Conservation (phyloP, 2,797 vertebrate genomes). For the Labroides dimidiatus region DNA sequence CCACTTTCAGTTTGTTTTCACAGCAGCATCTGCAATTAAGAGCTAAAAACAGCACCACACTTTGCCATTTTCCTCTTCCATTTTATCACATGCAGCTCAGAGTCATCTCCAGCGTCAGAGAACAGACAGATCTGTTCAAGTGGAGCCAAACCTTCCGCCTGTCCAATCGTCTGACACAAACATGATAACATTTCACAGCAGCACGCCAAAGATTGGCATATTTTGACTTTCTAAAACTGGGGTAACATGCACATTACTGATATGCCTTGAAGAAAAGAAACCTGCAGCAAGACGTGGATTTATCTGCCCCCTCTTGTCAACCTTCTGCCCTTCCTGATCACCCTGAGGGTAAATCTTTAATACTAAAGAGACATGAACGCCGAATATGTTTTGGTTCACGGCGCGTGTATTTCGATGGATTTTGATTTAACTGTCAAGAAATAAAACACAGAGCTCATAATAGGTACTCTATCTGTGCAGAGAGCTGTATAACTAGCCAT, state of each 20-base stretch:
- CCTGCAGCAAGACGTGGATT: constrained; percentile 27
- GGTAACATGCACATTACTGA: constrained; percentile 51
- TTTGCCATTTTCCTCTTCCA: constrained; percentile 43
- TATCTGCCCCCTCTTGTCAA: constrained; percentile 39
- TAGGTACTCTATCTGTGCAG: constrained; percentile 11
- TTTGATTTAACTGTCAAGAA: constrained; percentile 17
- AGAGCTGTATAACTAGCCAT: constrained; percentile 24
- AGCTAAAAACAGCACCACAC: constrained; percentile 48
- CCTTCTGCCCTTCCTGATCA: constrained; percentile 30
- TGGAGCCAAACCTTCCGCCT: constrained; percentile 67
- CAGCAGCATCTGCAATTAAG: constrained; percentile 28
- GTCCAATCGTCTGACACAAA: constrained; percentile 69
- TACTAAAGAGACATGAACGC: constrained; percentile 29
- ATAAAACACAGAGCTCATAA: neutral
- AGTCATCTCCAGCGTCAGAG: constrained; percentile 38
- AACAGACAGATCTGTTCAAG: constrained; percentile 58
- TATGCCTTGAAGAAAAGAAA: constrained; percentile 53
- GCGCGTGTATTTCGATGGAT: constrained; percentile 29
- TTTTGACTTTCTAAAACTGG: constrained; percentile 62
- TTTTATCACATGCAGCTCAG: constrained; percentile 51
- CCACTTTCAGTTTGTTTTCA: constrained; percentile 42
- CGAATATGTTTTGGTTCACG: constrained; percentile 32
- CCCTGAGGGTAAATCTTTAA: constrained; percentile 25
- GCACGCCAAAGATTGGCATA: constrained; percentile 69
- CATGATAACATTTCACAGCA: constrained; percentile 72